phyloP scores from a whole-genome alignment of 1,140 invertebrate genomes.

The Babylonia areolata region DNA sequence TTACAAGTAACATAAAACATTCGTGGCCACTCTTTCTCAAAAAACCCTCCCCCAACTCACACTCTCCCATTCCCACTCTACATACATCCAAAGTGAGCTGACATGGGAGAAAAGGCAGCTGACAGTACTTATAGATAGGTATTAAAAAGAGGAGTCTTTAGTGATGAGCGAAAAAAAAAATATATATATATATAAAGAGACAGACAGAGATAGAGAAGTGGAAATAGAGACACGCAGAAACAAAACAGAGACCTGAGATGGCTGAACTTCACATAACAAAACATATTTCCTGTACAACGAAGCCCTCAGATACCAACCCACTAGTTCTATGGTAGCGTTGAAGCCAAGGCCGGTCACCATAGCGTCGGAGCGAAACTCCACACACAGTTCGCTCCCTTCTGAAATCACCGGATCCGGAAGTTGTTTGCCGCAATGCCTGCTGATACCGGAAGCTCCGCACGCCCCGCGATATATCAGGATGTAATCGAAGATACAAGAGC shows the following conservation, averaged over 20 bases:
- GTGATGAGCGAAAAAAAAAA: too few relatives aligned
- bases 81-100: too few relatives aligned
- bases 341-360: not conserved
- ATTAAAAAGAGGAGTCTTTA: too few relatives aligned
- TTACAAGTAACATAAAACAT: too few relatives aligned
- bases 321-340: slow-evolving; percentile 14
- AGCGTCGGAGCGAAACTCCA: slow-evolving; percentile 18
- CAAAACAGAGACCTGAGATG: not conserved
- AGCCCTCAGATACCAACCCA: not conserved
- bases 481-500: not conserved
- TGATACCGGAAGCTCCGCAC: not conserved
- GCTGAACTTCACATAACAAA: too few relatives aligned
- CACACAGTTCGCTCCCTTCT: not conserved
- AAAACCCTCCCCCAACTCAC: too few relatives aligned
- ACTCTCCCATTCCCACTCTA: too few relatives aligned
- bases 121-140: too few relatives aligned
- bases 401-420: slow-evolving; percentile 25
- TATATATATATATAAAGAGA: too few relatives aligned
- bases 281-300: not conserved
- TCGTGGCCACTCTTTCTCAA: too few relatives aligned
- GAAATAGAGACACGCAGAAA: not conserved
- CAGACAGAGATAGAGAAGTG: not conserved
- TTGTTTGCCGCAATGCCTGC: slow-evolving; percentile 6
- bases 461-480: not conserved
- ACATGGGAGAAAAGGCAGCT: too few relatives aligned